Evolutionary conservation across 2,797 vertebrate species (phyloP).

Genomic region (Denticeps clupeoides): DNA sequence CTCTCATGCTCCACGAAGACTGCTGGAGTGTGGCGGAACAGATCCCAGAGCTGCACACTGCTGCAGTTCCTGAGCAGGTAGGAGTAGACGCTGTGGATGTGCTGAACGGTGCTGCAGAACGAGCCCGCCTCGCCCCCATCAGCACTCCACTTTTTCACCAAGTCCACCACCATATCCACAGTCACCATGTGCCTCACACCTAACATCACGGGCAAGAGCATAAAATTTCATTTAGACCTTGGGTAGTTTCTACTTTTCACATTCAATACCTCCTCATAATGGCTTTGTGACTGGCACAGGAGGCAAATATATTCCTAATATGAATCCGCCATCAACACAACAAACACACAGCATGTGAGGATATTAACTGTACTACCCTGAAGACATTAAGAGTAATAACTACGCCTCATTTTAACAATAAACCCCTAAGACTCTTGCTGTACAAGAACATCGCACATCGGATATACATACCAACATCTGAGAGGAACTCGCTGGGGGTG

Average conservation of each 20-base stretch:
- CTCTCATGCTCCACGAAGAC: conserved; percentile 55
- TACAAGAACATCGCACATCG: background rate
- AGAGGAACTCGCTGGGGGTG: conserved; percentile 51
- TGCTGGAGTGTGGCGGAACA: conserved; percentile 59
- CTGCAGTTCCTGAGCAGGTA: conserved; percentile 51
- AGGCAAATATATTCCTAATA: too few species aligned
- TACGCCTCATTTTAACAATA: too few species aligned
- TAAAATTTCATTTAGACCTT: too few species aligned
- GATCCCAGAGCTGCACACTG: conserved; percentile 42
- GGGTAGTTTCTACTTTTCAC: too few species aligned
- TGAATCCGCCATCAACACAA: too few species aligned
- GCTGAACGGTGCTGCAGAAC: conserved; percentile 51
- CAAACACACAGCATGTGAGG: too few species aligned
- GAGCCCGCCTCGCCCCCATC: conserved; percentile 32
- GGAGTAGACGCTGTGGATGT: conserved; percentile 55
- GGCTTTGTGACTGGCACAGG: too few species aligned
- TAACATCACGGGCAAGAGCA: conserved; percentile 17
- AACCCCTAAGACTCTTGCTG: too few species aligned
- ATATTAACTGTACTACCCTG: too few species aligned
- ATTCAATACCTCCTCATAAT: too few species aligned
- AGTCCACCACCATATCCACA: conserved; percentile 48
- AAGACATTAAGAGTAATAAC: background rate
- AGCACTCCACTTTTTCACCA: conserved; percentile 58
- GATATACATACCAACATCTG: conserved; percentile 45
- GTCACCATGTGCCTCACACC: conserved; percentile 53